phyloP scores from a whole-genome alignment of 2,113 vertebrate genomes.

The Oxyruncus cristatus region DNA sequence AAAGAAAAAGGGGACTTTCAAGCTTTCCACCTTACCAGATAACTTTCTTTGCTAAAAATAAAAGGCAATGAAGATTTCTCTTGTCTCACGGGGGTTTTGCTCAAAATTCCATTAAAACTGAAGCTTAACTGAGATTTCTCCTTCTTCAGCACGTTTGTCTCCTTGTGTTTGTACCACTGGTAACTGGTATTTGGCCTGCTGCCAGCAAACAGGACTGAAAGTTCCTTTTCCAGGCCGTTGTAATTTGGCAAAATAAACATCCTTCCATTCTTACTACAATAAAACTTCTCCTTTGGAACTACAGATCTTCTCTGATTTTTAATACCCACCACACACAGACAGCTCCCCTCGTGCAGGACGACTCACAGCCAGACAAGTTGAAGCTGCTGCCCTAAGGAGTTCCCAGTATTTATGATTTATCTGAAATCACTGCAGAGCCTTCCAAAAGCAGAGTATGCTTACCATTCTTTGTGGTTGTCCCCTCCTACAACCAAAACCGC shows the following conservation, averaged over 20 bases:
- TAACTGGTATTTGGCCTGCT: not conserved
- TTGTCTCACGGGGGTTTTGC: not conserved
- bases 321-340: not conserved
- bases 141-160: not conserved
- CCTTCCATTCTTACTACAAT: not conserved
- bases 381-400: not conserved
- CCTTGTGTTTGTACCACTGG: not conserved
- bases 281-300: not conserved
- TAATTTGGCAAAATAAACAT: conserved; percentile 13
- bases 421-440: not conserved
- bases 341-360: not conserved
- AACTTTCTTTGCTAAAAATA: not conserved
- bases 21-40: not conserved
- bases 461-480: not conserved
- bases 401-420: not conserved
- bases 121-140: conserved; percentile 2
- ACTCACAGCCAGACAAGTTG: not conserved
- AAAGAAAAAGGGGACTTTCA: not conserved
- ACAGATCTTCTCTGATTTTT: not conserved
- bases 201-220: not conserved
- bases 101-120: conserved; percentile 31
- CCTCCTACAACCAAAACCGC: not conserved
- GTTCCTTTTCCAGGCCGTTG: not conserved
- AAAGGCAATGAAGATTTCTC: not conserved
- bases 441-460: not conserved